These are phyloP conservation scores for Hipposideros larvatus DNA, from an alignment of 2,797 vertebrate genomes.

Conservation along the genomic window DNA sequence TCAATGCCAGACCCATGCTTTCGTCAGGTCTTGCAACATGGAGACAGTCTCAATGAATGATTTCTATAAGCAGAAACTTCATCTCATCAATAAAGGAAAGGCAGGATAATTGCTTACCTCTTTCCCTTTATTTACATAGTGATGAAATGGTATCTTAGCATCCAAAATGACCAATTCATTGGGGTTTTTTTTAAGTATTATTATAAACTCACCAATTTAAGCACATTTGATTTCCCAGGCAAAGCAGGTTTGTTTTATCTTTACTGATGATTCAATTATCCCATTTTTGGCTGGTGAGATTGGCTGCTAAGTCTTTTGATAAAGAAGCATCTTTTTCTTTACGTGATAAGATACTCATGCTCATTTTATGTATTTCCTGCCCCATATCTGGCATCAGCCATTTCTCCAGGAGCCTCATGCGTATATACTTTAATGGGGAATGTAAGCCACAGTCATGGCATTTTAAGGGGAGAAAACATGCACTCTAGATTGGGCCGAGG, in stretches of 20 bases:
- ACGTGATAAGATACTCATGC: not conserved
- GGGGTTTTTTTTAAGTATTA: not conserved
- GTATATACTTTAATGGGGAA: slow-evolving; percentile 21
- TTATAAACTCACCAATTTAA: not conserved
- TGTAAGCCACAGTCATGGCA: not conserved
- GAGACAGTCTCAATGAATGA: not conserved
- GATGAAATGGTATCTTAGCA: slow-evolving; percentile 27
- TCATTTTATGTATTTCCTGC: slow-evolving; percentile 5
- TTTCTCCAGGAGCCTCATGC: not conserved
- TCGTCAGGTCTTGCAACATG: no score
- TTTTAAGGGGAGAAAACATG: not conserved
- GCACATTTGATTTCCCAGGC: not conserved
- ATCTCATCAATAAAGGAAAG: not conserved
- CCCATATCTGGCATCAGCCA: not conserved
- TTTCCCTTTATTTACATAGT: not conserved
- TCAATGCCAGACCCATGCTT: not conserved
- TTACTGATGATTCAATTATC: not conserved
- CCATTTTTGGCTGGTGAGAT: not conserved
- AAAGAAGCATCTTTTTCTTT: not conserved
- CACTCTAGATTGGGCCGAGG: not conserved
- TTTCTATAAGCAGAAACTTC: not conserved
- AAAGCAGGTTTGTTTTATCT: not conserved
- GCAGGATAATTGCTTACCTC: not conserved
- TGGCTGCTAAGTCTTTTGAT: not conserved
- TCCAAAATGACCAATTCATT: not conserved